These are phyloP conservation scores for Nyctalus aviator DNA, from an alignment of 2,797 vertebrate species.

Conservation along the genomic window DNA sequence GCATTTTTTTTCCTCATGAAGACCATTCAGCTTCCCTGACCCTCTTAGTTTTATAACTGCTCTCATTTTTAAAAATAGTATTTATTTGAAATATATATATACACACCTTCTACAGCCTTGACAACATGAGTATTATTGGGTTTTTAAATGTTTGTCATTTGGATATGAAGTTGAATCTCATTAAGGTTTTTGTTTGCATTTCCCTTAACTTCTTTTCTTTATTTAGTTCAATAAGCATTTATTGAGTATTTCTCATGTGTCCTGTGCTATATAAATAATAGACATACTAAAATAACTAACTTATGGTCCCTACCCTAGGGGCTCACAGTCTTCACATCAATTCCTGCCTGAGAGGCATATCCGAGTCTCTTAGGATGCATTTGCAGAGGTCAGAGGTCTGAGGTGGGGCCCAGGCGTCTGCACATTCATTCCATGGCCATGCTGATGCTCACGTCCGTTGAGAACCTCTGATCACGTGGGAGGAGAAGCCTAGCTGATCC, in stretches of 20 bases:
- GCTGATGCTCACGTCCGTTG: neutral
- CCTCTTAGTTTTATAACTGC: slow-evolving; percentile 13
- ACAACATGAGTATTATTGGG: neutral
- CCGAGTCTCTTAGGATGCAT: neutral
- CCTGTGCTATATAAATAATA: neutral
- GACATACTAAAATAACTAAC: neutral
- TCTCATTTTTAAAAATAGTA: neutral
- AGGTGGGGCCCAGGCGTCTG: neutral
- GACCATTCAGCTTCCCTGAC: neutral
- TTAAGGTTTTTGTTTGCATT: neutral
- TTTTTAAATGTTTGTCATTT: neutral
- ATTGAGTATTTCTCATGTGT: neutral
- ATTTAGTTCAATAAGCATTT: slow-evolving; percentile 7
- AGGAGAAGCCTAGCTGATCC: neutral
- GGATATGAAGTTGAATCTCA: neutral
- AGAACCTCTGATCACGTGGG: neutral
- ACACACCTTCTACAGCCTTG: neutral
- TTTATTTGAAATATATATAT: neutral
- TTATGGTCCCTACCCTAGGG: neutral
- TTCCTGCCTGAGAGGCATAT: neutral
- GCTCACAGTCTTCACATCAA: neutral
- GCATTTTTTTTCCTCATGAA: neutral
- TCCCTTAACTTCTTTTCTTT: neutral
- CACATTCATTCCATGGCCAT: neutral
- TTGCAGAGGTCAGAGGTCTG: neutral